A percentile compares a stretch with the other conserved stretches of the same genome.
These are phyloP conservation scores for Clistopyga incitator DNA, from an alignment of 2,888 invertebrate genomes.

Conservation along the genomic window DNA sequence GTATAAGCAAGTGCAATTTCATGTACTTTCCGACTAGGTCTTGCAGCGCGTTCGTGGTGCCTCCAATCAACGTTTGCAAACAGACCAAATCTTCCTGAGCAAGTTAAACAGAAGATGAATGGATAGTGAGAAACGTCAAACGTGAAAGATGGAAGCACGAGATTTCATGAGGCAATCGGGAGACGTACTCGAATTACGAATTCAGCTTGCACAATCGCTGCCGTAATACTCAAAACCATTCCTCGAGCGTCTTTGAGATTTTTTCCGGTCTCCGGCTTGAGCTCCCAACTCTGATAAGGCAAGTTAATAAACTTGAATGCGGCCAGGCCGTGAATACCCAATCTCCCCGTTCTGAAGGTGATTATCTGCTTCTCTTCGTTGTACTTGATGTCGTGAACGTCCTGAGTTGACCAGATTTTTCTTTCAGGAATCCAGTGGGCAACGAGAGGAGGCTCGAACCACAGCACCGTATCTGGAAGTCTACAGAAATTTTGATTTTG, in stretches of 20 bases:
- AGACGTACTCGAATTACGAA: conserved; percentile 84
- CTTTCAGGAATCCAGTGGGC: conserved; percentile 89
- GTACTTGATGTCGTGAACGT: conserved; percentile 92
- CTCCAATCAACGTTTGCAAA: conserved; percentile 83
- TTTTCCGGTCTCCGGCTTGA: conserved; percentile 88
- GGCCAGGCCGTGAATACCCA: conserved; percentile 89
- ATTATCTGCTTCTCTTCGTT: conserved; percentile 93
- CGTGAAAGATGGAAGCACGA: neutral
- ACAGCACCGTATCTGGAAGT: conserved; percentile 89
- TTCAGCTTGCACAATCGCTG: conserved; percentile 86
- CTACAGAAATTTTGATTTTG: conserved; percentile 81
- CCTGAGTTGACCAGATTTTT: conserved; percentile 88
- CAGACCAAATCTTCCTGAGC: conserved; percentile 83
- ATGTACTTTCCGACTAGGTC: conserved; percentile 87
- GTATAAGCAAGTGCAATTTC: conserved; percentile 87
- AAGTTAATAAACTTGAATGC: conserved; percentile 91
- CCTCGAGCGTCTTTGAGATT: conserved; percentile 78
- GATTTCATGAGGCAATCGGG: neutral
- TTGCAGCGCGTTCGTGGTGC: conserved; percentile 87
- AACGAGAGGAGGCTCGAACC: conserved; percentile 92
- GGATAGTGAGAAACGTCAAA: neutral
- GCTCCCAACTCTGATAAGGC: conserved; percentile 95
- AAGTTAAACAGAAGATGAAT: conserved; percentile 42
- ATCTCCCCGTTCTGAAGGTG: conserved; percentile 90
- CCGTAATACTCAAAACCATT: conserved; percentile 85